Conservation (phyloP, 2,797 vertebrate genomes). For the Amblyraja radiata region DNA sequence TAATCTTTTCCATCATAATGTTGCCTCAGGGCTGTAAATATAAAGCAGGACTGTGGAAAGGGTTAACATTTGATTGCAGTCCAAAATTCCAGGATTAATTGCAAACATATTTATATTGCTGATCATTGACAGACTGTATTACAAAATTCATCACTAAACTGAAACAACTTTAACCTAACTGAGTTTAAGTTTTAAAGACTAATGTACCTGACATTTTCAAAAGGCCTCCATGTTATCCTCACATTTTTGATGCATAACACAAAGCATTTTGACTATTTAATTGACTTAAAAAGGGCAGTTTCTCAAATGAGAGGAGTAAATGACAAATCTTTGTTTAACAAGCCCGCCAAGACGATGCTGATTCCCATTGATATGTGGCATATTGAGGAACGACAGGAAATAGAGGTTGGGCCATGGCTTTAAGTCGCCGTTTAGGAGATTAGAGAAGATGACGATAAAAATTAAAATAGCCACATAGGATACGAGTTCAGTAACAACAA, state of each 20-base stretch:
- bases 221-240: not conserved
- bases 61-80: constrained; percentile 11
- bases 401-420: not conserved
- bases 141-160: constrained; percentile 23
- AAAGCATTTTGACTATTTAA: not conserved
- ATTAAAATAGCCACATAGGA: not conserved
- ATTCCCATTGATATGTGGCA: not conserved
- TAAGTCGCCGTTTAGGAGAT: not conserved
- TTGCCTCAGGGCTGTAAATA: not conserved
- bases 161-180: constrained; percentile 8
- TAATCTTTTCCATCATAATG: not conserved
- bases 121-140: constrained; percentile 13
- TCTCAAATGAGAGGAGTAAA: not conserved
- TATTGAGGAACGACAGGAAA: not conserved
- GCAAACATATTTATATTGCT: constrained; percentile 15
- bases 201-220: not conserved
- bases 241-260: not conserved
- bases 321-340: not conserved
- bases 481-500: not conserved
- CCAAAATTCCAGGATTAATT: constrained; percentile 32
- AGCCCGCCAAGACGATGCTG: not conserved
- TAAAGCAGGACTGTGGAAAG: not conserved
- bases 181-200: not conserved
- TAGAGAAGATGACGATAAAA: not conserved
- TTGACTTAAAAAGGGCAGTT: not conserved